Percentiles rank a stretch among this genome's conserved stretches.
Conservation (phyloP, 2,888 invertebrate species). For the Eudemis profundana region DNA sequence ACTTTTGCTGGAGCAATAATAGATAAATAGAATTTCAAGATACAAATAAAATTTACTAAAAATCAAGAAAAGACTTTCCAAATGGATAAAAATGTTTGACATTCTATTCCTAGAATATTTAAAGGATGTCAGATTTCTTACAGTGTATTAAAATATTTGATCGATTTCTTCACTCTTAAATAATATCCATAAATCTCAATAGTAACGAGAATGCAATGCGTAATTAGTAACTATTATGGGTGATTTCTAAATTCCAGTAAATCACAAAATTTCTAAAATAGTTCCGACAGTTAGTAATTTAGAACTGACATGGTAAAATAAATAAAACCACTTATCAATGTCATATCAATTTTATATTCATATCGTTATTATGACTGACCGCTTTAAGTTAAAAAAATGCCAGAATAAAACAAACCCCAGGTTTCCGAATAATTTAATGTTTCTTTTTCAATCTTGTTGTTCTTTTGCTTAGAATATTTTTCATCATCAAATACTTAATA, state of each 20-base stretch:
- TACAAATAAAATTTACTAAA: too few relatives aligned
- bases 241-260: slow-evolving; percentile 28
- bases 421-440: slow-evolving; percentile 47
- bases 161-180: not conserved
- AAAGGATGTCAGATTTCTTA: too few relatives aligned
- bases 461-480: slow-evolving; percentile 51
- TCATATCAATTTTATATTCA: slow-evolving; percentile 42
- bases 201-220: not conserved
- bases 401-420: slow-evolving; percentile 51
- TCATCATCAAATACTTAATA: slow-evolving; percentile 51
- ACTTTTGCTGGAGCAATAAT: too few relatives aligned
- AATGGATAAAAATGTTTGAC: too few relatives aligned
- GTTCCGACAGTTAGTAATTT: not conserved
- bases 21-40: too few relatives aligned
- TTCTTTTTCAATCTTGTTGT: slow-evolving; percentile 47
- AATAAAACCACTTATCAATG: slow-evolving; percentile 45
- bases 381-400: slow-evolving; percentile 15
- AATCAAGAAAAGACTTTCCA: too few relatives aligned
- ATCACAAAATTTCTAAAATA: not conserved
- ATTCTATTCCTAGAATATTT: too few relatives aligned
- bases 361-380: slow-evolving; percentile 36
- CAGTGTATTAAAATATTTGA: not conserved
- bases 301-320: not conserved
- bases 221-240: not conserved
- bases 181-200: not conserved